Conservation (phyloP, 2,113 vertebrate genomes). For the Psephotus haematonotus region DNA sequence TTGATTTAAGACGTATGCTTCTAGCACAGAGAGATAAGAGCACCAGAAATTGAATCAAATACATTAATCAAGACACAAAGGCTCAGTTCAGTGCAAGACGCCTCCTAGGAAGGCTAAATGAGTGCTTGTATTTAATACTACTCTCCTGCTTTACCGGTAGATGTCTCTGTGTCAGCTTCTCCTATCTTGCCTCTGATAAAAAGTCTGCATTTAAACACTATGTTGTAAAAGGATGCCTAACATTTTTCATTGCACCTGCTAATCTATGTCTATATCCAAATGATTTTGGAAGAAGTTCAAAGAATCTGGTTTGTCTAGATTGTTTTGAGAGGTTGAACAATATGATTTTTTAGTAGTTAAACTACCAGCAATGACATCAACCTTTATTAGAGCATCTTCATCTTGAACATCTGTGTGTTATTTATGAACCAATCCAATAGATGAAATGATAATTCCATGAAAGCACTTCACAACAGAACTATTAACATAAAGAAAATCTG, state of each 20-base stretch:
- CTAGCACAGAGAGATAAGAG: not conserved
- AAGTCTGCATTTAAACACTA: not conserved
- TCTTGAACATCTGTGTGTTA: not conserved
- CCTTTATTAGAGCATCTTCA: not conserved
- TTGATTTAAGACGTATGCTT: not conserved
- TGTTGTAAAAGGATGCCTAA: not conserved
- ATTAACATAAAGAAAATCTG: not conserved
- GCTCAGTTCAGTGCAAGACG: not conserved
- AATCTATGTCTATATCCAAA: not conserved
- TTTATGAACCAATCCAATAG: not conserved
- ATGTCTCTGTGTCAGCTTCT: conserved; percentile 49
- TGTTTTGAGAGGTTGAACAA: not conserved
- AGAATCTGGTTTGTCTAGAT: not conserved
- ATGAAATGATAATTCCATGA: not conserved
- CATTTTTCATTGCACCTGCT: not conserved
- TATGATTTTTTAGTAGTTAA: not conserved
- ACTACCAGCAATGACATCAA: not conserved
- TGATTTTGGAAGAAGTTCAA: not conserved
- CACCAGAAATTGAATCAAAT: not conserved
- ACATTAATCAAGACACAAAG: not conserved
- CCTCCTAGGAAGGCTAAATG: not conserved
- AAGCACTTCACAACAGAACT: not conserved
- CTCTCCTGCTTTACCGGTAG: conserved; percentile 8
- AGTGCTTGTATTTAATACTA: not conserved
- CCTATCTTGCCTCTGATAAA: not conserved